phyloP scores from a whole-genome alignment of 2,888 invertebrate species.

The Sabatieria punctata region DNA sequence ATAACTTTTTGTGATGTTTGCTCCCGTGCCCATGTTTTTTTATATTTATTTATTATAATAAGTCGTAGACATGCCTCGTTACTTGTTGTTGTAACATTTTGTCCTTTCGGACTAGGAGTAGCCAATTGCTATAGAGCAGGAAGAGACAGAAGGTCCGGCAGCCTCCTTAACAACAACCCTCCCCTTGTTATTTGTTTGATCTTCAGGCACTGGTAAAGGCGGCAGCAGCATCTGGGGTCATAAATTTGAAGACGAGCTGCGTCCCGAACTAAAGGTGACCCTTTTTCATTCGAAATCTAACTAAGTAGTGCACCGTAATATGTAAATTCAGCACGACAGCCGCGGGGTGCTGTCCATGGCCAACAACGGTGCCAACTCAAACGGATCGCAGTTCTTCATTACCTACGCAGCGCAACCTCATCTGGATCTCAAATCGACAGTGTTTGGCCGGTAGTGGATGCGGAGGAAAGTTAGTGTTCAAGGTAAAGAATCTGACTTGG shows the following conservation, averaged over 20 bases:
- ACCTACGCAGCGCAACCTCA: slow-evolving; percentile 83
- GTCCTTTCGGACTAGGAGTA: no score
- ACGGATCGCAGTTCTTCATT: slow-evolving; percentile 91
- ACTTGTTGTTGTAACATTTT: neutral
- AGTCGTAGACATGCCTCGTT: neutral
- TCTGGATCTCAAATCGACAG: no score
- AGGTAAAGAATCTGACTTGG: neutral
- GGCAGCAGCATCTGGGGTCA: slow-evolving; percentile 88
- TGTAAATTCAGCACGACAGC: slow-evolving; percentile 50
- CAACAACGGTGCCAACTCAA: slow-evolving; percentile 91
- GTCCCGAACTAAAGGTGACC: slow-evolving; percentile 69
- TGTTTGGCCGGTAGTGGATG: no score
- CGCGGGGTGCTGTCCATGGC: slow-evolving; percentile 91
- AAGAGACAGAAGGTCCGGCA: no score
- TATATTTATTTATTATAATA: neutral
- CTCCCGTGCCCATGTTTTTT: no score
- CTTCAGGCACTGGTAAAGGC: slow-evolving; percentile 76
- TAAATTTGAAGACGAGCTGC: slow-evolving; percentile 93
- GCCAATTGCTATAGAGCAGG: no score
- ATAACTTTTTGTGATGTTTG: no score
- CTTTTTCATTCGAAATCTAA: no score
- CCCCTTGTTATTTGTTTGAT: no score
- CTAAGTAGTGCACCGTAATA: no score
- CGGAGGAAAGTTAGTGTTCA: no score
- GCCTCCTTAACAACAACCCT: no score